Conservation (phyloP, 2,797 vertebrate genomes). For the Carduelis carduelis region DNA sequence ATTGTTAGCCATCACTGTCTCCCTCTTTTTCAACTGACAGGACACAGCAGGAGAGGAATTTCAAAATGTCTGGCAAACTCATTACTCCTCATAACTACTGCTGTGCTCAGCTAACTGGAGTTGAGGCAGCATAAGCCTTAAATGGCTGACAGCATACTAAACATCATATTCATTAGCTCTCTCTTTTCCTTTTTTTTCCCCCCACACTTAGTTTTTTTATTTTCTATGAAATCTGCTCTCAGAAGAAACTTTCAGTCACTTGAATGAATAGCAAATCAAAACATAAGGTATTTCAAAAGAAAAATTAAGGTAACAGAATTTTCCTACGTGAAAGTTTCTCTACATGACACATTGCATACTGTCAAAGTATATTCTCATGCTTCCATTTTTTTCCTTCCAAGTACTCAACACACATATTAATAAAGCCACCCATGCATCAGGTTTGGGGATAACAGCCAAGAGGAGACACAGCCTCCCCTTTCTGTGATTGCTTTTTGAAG, state of each 20-base stretch:
- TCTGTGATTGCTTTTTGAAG: not conserved
- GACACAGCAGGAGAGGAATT: constrained; percentile 54
- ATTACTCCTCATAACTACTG: constrained; percentile 55
- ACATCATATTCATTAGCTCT: not conserved
- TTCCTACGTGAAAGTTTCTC: not conserved
- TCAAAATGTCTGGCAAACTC: constrained; percentile 48
- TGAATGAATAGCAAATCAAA: not conserved
- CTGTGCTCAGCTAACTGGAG: constrained; percentile 65
- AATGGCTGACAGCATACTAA: constrained; percentile 32
- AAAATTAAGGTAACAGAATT: not conserved
- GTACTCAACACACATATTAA: not conserved
- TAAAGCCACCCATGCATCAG: not conserved
- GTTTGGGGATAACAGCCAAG: not conserved
- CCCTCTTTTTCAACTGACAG: constrained; percentile 54
- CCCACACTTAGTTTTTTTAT: not conserved
- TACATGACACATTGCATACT: not conserved
- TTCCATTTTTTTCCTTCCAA: not conserved
- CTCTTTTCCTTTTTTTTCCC: not conserved
- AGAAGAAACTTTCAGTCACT: not conserved
- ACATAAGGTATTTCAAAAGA: not conserved
- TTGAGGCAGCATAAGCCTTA: constrained; percentile 31
- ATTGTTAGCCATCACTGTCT: constrained; percentile 30
- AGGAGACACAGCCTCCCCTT: rapidly evolving
- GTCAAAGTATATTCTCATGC: not conserved
- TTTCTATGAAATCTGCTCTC: not conserved